phyloP scores from a whole-genome alignment of 2,888 invertebrate genomes.

The Clistopyga incitator region DNA sequence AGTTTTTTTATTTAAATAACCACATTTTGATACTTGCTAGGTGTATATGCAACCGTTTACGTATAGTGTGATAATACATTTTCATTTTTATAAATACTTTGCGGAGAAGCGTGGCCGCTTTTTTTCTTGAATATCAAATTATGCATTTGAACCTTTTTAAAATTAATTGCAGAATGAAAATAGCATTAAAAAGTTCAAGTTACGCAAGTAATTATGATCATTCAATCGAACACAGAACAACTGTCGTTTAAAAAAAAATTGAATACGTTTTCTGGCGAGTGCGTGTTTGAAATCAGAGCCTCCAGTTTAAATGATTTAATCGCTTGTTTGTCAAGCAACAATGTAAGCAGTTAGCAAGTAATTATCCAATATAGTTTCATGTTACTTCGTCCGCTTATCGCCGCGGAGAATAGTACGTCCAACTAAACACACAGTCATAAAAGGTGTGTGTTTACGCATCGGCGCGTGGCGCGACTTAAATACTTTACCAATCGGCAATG shows the following conservation, averaged over 20 bases:
- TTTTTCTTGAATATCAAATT: no score
- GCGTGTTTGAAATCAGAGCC: not conserved
- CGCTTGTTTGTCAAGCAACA: not conserved
- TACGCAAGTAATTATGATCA: not conserved
- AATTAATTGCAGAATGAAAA: not conserved
- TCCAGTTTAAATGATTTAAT: not conserved
- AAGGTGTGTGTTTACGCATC: slow-evolving; percentile 29
- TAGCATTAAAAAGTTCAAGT: not conserved
- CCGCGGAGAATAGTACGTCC: slow-evolving; percentile 16
- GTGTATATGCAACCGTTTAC: no score
- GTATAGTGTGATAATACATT: no score
- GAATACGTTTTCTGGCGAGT: not conserved
- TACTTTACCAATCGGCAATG: slow-evolving; percentile 32
- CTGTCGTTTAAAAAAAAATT: no score
- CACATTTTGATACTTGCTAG: not conserved
- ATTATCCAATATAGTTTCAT: not conserved
- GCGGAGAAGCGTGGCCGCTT: no score
- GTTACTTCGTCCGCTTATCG: slow-evolving; percentile 1
- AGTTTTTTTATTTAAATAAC: not conserved
- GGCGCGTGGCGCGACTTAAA: slow-evolving; percentile 54
- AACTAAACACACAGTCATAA: slow-evolving; percentile 40
- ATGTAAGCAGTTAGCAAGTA: not conserved
- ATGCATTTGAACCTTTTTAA: no score
- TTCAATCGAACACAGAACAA: not conserved
- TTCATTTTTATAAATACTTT: no score